Evolutionary conservation across 2,888 invertebrate species (phyloP).

Genomic region (Cantharis lateralis): DNA sequence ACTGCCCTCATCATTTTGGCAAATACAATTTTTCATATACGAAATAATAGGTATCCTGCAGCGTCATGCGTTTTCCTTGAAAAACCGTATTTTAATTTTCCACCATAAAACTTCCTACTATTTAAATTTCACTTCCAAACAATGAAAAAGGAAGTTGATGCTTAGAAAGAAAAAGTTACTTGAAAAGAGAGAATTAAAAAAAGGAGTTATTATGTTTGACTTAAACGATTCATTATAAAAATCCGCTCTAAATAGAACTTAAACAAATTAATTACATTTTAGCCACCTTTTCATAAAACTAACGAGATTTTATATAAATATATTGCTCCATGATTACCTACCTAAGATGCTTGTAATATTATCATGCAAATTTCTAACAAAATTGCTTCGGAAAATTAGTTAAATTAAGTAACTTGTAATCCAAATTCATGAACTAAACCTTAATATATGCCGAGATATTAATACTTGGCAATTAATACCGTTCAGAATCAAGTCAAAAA

Average conservation of each 20-base stretch:
- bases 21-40: background rate
- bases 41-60: background rate
- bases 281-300: background rate
- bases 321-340: background rate
- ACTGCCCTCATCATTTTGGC: background rate
- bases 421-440: background rate
- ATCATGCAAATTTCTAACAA: background rate
- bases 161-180: background rate
- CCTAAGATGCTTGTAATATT: background rate
- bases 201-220: background rate
- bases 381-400: background rate
- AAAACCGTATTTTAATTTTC: background rate
- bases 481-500: background rate
- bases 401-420: background rate
- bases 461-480: background rate
- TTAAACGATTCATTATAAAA: background rate
- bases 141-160: background rate
- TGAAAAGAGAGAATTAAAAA: background rate
- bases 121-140: background rate
- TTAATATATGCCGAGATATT: background rate
- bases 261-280: background rate
- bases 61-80: background rate
- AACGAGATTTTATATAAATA: background rate
- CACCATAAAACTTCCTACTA: background rate
- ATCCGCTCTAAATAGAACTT: background rate